Evolutionary conservation across 2,113 vertebrate genomes (phyloP), one percentile per base, ranked within the genome.

Genomic region (Petaurus breviceps): DNA sequence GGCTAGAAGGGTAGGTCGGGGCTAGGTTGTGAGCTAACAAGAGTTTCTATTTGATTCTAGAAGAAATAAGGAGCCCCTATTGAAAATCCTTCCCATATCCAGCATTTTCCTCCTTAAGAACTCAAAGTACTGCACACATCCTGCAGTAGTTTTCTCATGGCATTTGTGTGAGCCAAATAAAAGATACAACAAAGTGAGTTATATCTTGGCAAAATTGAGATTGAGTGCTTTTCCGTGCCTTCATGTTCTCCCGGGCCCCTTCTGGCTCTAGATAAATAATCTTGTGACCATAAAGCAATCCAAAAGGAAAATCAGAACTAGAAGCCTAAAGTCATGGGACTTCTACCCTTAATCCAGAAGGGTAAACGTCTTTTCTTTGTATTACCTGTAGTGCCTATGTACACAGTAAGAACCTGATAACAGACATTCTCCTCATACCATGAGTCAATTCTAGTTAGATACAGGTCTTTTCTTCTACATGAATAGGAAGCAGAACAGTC

Each of bases 401-500:
- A 84, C n/a, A 84, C n/a, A 84, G 19, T 43, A 43, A 2, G n/a
- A 84, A 84, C 68, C n/a, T 43, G 68, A 84, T 91, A 95, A 92
- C 92, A 94, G 95, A 94, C 90, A n/a, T 37, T 31, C 37, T n/a
- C 51, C 91, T 97, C 89, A 51, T 94, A 92, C 91, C 89, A 84
- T 57, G 91, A 26, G 95, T 95, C 96, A 92, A 68, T 93, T 77
- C 97, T 95, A 97, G 95, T 97, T 95, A 96, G 96, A 97, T 95
- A 94, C 95, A 93, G 97, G 91, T 89, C 93, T 92, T 95, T 91
- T 93, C 92, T 93, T 95, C 95, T 93, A 54, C 93, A 31, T 92
- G 93, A 96, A 84, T 91, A 96, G 96, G 96, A 97, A 97, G 97
- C 96, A 97, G 95, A 93, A 93, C 94, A 92, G 96, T 97, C 97